phyloP scores from a whole-genome alignment of 2,113 vertebrate species.

The Anseranas semipalmata region DNA sequence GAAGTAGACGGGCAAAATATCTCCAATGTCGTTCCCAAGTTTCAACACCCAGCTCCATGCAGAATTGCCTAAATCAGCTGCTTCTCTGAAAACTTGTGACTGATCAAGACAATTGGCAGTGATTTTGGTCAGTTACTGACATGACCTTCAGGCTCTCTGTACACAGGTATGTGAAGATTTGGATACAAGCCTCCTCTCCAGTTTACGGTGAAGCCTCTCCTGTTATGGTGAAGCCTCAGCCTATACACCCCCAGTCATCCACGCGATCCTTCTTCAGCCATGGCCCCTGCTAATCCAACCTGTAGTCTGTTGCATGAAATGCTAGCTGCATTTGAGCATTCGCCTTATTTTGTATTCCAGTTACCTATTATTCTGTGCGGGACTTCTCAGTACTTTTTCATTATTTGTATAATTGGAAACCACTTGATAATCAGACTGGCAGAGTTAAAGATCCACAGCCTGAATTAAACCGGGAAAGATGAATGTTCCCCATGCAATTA shows the following conservation, averaged over 20 bases:
- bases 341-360: not conserved
- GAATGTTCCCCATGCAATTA: not conserved
- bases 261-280: not conserved
- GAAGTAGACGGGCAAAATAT: not conserved
- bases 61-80: not conserved
- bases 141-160: not conserved
- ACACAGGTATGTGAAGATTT: not conserved
- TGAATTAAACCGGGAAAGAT: not conserved
- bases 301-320: not conserved
- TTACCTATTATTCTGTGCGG: not conserved
- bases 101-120: not conserved
- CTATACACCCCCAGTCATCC: not conserved
- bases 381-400: not conserved
- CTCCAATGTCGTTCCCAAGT: not conserved
- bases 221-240: too few species aligned
- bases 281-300: not conserved
- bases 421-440: not conserved
- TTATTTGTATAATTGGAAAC: not conserved
- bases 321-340: not conserved
- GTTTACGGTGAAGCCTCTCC: not conserved
- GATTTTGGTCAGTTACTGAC: not conserved
- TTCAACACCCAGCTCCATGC: not conserved
- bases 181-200: not conserved
- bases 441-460: not conserved
- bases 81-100: not conserved